These are phyloP conservation scores for Chymomyza procnemis DNA, from an alignment of 2,888 invertebrate genomes.

Conservation along the genomic window DNA sequence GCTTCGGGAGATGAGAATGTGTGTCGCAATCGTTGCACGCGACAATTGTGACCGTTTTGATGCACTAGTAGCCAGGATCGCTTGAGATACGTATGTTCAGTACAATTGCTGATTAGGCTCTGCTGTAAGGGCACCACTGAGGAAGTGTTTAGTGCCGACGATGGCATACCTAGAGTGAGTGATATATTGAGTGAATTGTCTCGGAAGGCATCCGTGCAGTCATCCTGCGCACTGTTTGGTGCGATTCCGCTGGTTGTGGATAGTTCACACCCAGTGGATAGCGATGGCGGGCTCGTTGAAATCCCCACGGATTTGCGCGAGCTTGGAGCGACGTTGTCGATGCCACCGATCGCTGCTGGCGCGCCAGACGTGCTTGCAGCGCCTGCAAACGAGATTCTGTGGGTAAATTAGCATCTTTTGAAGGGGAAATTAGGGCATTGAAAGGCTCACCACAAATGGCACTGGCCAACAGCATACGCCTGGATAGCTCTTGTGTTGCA, in stretches of 20 bases:
- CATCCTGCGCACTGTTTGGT: slow-evolving; percentile 69
- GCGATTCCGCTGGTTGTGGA: slow-evolving; percentile 58
- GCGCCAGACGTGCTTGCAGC: slow-evolving; percentile 74
- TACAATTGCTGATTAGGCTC: slow-evolving; percentile 45
- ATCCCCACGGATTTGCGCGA: slow-evolving; percentile 67
- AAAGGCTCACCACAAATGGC: slow-evolving; percentile 74
- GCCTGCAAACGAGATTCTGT: slow-evolving; percentile 78
- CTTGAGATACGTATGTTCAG: slow-evolving; percentile 76
- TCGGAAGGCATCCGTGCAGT: slow-evolving; percentile 75
- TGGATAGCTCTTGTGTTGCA: slow-evolving; percentile 52
- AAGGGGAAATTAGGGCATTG: slow-evolving; percentile 21
- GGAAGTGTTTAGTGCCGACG: slow-evolving; percentile 24
- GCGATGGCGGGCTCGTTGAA: slow-evolving; percentile 72
- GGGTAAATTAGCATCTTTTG: slow-evolving; percentile 62
- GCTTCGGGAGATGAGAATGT: slow-evolving; percentile 77
- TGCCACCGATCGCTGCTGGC: slow-evolving; percentile 48
- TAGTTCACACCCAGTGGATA: slow-evolving; percentile 75
- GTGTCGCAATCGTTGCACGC: slow-evolving; percentile 75
- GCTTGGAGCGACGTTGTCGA: slow-evolving; percentile 27
- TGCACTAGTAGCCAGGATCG: slow-evolving; percentile 77
- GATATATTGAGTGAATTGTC: slow-evolving; percentile 78
- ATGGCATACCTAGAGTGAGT: slow-evolving; percentile 75
- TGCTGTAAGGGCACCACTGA: slow-evolving; percentile 21
- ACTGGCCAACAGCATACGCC: slow-evolving; percentile 71
- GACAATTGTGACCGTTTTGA: slow-evolving; percentile 64